A percentile compares a stretch with the other conserved stretches of the same genome.
phyloP scores from a whole-genome alignment of 2,113 vertebrate genomes.

The Thryonomys swinderianus region DNA sequence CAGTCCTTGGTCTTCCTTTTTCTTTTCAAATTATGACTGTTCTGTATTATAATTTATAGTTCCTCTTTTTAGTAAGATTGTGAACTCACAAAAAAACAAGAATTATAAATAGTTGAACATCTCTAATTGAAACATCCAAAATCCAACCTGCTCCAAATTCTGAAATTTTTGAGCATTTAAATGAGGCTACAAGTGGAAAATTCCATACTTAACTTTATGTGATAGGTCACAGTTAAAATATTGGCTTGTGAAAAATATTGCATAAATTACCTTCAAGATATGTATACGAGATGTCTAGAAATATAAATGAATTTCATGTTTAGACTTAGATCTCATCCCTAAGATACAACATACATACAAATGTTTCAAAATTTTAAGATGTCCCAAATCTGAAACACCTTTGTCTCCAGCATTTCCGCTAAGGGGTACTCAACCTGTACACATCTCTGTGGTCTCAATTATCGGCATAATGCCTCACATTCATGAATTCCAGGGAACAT shows the following conservation, averaged over 20 bases:
- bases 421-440: background rate
- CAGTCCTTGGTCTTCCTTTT: rapidly evolving
- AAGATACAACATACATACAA: background rate
- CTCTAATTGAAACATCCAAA: background rate
- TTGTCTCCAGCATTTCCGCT: background rate
- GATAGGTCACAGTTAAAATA: background rate
- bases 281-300: background rate
- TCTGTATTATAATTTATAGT: background rate
- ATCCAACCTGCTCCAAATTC: background rate
- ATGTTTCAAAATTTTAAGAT: background rate
- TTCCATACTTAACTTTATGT: background rate
- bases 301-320: background rate
- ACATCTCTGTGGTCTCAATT: background rate
- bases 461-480: background rate
- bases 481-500: background rate
- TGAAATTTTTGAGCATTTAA: background rate
- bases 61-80: background rate
- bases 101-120: background rate
- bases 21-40: background rate
- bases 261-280: background rate
- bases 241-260: background rate
- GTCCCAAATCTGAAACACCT: background rate
- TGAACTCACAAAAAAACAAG: background rate
- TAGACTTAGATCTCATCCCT: background rate
- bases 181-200: background rate